Evolutionary conservation across 2,113 vertebrate species (phyloP), one percentile per base, ranked within the genome.

Genomic region (Edolisoma coerulescens): DNA sequence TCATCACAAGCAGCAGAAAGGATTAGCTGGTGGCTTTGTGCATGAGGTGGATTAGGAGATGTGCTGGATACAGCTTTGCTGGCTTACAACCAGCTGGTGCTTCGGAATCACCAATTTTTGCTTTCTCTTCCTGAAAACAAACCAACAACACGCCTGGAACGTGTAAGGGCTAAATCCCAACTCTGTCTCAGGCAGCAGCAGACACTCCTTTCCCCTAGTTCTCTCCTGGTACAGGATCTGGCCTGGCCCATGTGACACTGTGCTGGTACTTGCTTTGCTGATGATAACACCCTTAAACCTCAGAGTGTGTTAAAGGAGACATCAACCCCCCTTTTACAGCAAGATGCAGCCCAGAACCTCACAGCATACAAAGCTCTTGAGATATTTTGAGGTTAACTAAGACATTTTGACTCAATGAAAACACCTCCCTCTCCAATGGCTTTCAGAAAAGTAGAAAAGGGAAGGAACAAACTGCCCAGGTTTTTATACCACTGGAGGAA

Each of bases 21-120:
- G 74, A 94, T 95, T 85, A 94, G 49, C 61, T 85, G 74, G 37
- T 75, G 75, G 52, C 56, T 91, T 57, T 85, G 61, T 95, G 90
- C 87, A 82, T 65, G 75, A 75, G 74, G 52, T 69, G 78, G 78
- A 85, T 91, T 83, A 80, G 81, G 80, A 84, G 50, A 85, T 71
- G 67, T 60, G 57, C 61, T 71, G 71, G 84, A 56, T 39, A 20
- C 33, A 85, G 49, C 52, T 91, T 79, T 60, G 53, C 41, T 79
- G 32, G 33, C 6, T 89, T 49, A 75, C 37, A 49, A 33, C 4
- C 39, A 27, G 41, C 64, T 84, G 50, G 16, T 0, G 3, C 42
- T 39, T 75, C 3, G 10, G 60, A 91, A 84, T 87, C 60, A 50
- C 61, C 30, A 33, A 8, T 28, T 50, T 44, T 83, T 80, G 4